phyloP scores from a whole-genome alignment of 2,797 vertebrate genomes.

The Carapus acus region DNA sequence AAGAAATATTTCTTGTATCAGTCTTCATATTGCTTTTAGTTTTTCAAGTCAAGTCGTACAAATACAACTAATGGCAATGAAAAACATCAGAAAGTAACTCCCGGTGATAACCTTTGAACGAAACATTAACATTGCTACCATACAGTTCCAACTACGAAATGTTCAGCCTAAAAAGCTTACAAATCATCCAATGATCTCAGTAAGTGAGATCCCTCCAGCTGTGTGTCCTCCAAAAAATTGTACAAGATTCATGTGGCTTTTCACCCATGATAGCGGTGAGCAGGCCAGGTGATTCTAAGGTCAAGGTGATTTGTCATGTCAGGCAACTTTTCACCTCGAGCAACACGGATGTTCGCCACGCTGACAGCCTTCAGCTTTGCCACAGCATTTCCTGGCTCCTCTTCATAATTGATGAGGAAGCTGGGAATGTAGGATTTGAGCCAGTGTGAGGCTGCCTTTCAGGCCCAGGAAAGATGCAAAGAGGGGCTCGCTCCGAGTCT shows the following conservation, averaged over 20 bases:
- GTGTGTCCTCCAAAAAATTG: not conserved
- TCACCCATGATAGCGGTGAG: conserved; percentile 21
- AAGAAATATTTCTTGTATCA: too few species aligned
- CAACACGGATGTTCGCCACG: conserved; percentile 33
- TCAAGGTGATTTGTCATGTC: conserved; percentile 64
- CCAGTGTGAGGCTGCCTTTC: conserved; percentile 40
- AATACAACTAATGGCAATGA: too few species aligned
- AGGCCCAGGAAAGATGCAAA: conserved; percentile 34
- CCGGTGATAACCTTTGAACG: too few species aligned
- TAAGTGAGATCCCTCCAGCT: conserved; percentile 1
- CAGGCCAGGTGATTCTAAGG: conserved; percentile 32
- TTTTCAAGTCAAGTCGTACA: too few species aligned
- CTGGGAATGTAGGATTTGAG: conserved; percentile 58
- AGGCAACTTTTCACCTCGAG: conserved; percentile 49
- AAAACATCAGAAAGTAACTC: too few species aligned
- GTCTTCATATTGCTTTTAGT: too few species aligned
- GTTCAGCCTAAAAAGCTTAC: conserved; percentile 1
- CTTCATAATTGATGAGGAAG: conserved; percentile 67
- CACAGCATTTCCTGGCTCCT: conserved; percentile 51
- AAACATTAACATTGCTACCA: too few species aligned
- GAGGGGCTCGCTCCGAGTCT: conserved; percentile 32
- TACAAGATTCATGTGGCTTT: conserved; percentile 21
- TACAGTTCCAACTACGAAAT: conserved; percentile 1
- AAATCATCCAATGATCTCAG: conserved; percentile 1
- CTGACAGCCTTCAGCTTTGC: conserved; percentile 55